A percentile compares a stretch with the other conserved stretches of the same genome.
Conservation (phyloP, 1,140 invertebrate genomes). For the Eumaeus atala region DNA sequence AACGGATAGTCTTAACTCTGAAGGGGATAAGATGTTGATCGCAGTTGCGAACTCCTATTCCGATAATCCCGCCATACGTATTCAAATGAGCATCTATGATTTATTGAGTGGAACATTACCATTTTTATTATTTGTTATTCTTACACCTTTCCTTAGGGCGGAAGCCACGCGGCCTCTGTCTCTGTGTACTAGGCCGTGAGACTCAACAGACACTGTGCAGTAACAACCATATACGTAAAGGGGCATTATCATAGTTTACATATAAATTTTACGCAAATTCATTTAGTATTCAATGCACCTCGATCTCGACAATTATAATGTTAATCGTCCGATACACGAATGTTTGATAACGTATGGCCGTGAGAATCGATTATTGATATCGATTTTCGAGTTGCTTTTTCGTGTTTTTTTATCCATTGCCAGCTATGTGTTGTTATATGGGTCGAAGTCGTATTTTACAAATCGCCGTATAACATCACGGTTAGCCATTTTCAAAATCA, state of each 20-base stretch:
- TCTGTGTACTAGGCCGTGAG: conserved; percentile 68
- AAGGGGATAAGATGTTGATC: conserved; percentile 35
- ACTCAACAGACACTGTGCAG: conserved; percentile 45
- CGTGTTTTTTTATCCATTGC: too few relatives aligned
- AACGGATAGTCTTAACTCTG: conserved; percentile 26
- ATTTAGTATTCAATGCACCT: conserved; percentile 63
- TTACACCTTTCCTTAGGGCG: conserved; percentile 71
- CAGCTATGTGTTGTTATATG: too few relatives aligned
- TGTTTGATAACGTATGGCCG: conserved; percentile 65
- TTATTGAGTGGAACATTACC: conserved; percentile 76
- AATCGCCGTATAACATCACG: too few relatives aligned
- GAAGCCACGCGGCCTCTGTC: conserved; percentile 70
- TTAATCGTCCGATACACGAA: conserved; percentile 67
- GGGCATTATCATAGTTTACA: conserved; percentile 72
- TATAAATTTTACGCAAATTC: conserved; percentile 73
- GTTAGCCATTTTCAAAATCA: too few relatives aligned
- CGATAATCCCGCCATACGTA: conserved; percentile 68
- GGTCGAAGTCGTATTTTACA: too few relatives aligned
- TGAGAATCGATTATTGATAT: conserved; percentile 66
- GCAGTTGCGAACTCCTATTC: conserved; percentile 59
- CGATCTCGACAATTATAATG: conserved; percentile 66
- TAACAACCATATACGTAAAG: conserved; percentile 36
- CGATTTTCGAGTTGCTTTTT: conserved; percentile 34
- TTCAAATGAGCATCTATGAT: conserved; percentile 74
- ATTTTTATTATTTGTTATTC: conserved; percentile 77